phyloP scores from a whole-genome alignment of 2,888 invertebrate species.

The Cheilosia pagana region DNA sequence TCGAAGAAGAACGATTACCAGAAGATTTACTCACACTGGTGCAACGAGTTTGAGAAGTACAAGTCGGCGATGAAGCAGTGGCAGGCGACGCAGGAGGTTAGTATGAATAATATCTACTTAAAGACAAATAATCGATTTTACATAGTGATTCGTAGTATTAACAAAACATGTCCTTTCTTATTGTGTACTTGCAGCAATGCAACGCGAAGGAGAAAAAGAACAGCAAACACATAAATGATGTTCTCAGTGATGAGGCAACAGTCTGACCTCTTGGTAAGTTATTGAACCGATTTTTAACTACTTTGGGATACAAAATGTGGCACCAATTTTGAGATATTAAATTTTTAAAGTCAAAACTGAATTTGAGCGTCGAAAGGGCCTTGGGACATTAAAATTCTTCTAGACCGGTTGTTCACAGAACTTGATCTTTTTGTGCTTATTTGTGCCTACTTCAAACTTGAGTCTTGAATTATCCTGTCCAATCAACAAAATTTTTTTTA shows the following conservation, averaged over 20 bases:
- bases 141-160: background rate
- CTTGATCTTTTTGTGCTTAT: too few species aligned
- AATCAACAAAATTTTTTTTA: too few species aligned
- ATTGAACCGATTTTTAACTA: background rate
- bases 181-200: slow-evolving; percentile 80
- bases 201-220: slow-evolving; percentile 81
- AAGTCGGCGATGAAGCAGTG: slow-evolving; percentile 97
- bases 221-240: slow-evolving; percentile 83
- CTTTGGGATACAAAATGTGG: too few species aligned
- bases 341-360: too few species aligned
- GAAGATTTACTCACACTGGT: slow-evolving; percentile 98
- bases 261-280: slow-evolving; percentile 83
- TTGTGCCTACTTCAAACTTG: too few species aligned
- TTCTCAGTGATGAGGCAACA: slow-evolving; percentile 82
- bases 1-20: slow-evolving; percentile 96
- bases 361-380: background rate
- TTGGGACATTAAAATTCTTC: too few species aligned
- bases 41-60: slow-evolving; percentile 98
- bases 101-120: slow-evolving; percentile 79
- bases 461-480: too few species aligned
- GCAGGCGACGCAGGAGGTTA: slow-evolving; percentile 96
- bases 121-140: background rate
- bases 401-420: too few species aligned
- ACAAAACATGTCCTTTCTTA: background rate
- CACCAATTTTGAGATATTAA: too few species aligned